Evolutionary conservation across 2,888 invertebrate species (phyloP).

Genomic region (Sinodicranocentrus sp.): DNA sequence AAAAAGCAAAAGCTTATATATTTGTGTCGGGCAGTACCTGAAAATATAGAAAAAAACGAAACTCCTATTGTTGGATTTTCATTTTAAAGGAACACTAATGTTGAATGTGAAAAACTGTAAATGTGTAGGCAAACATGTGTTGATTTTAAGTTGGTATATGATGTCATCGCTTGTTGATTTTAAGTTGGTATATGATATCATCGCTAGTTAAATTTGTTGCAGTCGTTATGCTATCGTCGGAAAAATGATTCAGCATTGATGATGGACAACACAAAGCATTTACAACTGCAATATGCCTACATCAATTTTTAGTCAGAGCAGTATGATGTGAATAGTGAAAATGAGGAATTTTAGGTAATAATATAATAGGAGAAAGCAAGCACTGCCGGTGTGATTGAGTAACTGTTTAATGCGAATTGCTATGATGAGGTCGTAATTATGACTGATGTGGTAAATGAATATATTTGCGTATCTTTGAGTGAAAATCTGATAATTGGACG

Average conservation of each 20-base stretch:
- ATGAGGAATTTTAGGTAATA: not conserved
- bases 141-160: not conserved
- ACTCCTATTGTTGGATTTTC: slow-evolving; percentile 54
- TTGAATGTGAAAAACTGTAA: slow-evolving; percentile 2
- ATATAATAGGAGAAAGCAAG: slow-evolving; percentile 16
- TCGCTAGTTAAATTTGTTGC: not conserved
- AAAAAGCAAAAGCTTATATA: slow-evolving; percentile 51
- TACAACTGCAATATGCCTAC: slow-evolving; percentile 17
- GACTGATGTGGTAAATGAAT: no score
- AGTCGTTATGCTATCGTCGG: not conserved
- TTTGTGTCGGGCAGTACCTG: slow-evolving; percentile 69
- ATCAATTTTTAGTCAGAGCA: slow-evolving; percentile 17
- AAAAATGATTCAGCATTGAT: slow-evolving; percentile 49
- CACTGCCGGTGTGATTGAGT: slow-evolving; percentile 25
- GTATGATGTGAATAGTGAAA: not conserved
- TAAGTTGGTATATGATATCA: slow-evolving; percentile 3
- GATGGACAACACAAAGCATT: slow-evolving; percentile 27
- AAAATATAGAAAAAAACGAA: slow-evolving; percentile 50
- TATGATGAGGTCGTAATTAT: no score
- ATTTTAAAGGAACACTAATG: slow-evolving; percentile 19
- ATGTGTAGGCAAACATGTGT: not conserved
- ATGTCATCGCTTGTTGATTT: not conserved
- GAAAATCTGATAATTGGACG: no score
- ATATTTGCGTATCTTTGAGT: no score
- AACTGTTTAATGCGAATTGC: no score